phyloP scores from a whole-genome alignment of 1,140 invertebrate genomes.

The Euura saliciscinereae region DNA sequence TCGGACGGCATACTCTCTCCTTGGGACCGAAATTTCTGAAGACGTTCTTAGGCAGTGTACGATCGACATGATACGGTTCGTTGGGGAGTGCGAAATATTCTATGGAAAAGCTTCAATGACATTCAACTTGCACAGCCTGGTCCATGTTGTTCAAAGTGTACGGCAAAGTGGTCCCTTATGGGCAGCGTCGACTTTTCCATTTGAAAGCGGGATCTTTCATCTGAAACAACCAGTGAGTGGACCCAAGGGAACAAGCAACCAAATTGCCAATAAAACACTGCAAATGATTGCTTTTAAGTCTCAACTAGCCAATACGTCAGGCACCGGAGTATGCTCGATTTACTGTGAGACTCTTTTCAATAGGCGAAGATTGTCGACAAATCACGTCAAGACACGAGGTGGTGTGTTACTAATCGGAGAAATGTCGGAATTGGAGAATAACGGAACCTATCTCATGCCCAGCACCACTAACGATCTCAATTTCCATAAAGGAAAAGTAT shows the following conservation, averaged over 20 bases:
- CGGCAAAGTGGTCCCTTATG: conserved; percentile 18
- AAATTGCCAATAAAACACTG: conserved; percentile 17
- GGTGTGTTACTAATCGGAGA: too few relatives aligned
- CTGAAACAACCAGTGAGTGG: conserved; percentile 18
- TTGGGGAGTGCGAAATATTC: conserved; percentile 16
- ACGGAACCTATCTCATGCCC: too few relatives aligned
- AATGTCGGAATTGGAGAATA: too few relatives aligned
- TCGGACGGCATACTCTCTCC: conserved; percentile 17
- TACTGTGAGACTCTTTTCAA: too few relatives aligned
- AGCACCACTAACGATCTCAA: too few relatives aligned
- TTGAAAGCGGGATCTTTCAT: conserved; percentile 19
- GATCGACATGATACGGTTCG: conserved; percentile 18
- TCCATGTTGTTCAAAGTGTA: conserved; percentile 12
- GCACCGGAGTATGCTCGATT: too few relatives aligned
- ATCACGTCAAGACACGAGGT: too few relatives aligned
- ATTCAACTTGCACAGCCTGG: conserved; percentile 22
- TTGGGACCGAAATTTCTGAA: conserved; percentile 17
- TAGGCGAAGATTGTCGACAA: too few relatives aligned
- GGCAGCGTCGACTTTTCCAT: conserved; percentile 23
- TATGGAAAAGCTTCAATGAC: conserved; percentile 20
- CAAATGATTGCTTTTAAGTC: conserved; percentile 11
- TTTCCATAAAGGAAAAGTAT: too few relatives aligned
- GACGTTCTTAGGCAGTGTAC: conserved; percentile 13
- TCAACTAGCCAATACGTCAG: too few relatives aligned
- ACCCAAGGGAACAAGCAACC: conserved; percentile 15